Conservation (phyloP, 2,888 invertebrate species). For the Parasteatoda lunata region DNA sequence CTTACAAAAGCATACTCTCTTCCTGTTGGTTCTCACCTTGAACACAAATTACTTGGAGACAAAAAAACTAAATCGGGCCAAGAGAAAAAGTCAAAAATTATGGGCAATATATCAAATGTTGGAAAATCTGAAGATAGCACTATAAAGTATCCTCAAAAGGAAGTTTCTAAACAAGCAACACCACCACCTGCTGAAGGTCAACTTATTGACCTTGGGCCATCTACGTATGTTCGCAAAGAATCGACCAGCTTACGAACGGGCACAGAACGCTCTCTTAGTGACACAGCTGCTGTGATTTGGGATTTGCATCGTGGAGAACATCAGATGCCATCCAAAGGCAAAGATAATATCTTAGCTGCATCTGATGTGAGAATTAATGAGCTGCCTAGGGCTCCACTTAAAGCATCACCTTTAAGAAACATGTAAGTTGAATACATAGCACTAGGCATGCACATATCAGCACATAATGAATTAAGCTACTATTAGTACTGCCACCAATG, state of each 20-base stretch:
- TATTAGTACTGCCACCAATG: too few relatives aligned
- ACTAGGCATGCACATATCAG: background rate
- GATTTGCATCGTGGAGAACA: slow-evolving; percentile 60
- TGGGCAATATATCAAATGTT: slow-evolving; percentile 6
- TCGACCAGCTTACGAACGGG: slow-evolving; percentile 36
- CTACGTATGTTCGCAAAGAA: slow-evolving; percentile 31
- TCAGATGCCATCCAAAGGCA: slow-evolving; percentile 37
- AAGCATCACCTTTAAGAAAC: slow-evolving; percentile 63
- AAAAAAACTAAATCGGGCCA: slow-evolving; percentile 37
- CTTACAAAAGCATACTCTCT: slow-evolving; percentile 65
- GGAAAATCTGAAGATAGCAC: background rate
- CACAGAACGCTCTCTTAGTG: slow-evolving; percentile 62
- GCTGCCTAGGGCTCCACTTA: slow-evolving; percentile 48
- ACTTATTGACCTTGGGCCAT: slow-evolving; percentile 2
- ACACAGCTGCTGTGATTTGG: slow-evolving; percentile 63
- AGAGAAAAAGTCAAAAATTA: slow-evolving; percentile 28
- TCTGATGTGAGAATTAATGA: slow-evolving; percentile 65
- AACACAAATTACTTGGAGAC: slow-evolving; percentile 31
- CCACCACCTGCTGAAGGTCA: slow-evolving; percentile 16
- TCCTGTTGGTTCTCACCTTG: slow-evolving; percentile 57
- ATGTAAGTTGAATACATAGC: slow-evolving; percentile 54
- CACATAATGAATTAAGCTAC: background rate
- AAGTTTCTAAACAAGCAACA: background rate
- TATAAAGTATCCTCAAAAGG: slow-evolving; percentile 5
- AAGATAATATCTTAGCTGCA: slow-evolving; percentile 46